Evolutionary conservation across 2,797 vertebrate species (phyloP).

Genomic region (Anas bernieri): DNA sequence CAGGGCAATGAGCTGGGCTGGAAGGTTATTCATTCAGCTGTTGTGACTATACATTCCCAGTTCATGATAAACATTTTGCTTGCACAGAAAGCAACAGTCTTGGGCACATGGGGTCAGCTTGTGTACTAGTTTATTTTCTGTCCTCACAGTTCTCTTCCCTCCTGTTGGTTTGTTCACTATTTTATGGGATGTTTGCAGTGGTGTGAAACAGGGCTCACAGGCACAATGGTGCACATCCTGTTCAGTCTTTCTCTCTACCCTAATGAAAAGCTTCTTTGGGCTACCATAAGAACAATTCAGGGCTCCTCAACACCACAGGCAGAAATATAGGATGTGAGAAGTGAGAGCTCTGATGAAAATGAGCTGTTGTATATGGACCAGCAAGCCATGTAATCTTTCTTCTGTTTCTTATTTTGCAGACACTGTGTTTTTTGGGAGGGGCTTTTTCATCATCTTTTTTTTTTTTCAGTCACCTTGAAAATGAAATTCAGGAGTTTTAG

Average conservation of each 20-base stretch:
- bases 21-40: background rate
- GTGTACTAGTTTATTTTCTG: too few relatives aligned
- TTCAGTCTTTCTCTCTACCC: background rate
- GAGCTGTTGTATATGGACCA: background rate
- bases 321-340: background rate
- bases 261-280: background rate
- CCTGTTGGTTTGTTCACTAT: background rate
- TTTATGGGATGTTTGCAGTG: background rate
- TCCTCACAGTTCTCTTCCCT: background rate
- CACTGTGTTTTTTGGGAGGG: background rate
- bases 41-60: background rate
- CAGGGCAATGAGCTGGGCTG: background rate
- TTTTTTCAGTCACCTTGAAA: background rate
- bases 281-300: fast-evolving
- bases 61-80: background rate
- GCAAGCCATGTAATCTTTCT: background rate
- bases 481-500: background rate
- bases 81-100: background rate
- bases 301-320: background rate
- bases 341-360: background rate
- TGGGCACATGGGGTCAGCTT: too few relatives aligned
- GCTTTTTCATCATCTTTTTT: background rate
- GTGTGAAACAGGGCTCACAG: background rate
- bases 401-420: background rate
- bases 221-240: background rate